phyloP scores from a whole-genome alignment of 2,113 vertebrate species.

The Leptocoma aspasia region DNA sequence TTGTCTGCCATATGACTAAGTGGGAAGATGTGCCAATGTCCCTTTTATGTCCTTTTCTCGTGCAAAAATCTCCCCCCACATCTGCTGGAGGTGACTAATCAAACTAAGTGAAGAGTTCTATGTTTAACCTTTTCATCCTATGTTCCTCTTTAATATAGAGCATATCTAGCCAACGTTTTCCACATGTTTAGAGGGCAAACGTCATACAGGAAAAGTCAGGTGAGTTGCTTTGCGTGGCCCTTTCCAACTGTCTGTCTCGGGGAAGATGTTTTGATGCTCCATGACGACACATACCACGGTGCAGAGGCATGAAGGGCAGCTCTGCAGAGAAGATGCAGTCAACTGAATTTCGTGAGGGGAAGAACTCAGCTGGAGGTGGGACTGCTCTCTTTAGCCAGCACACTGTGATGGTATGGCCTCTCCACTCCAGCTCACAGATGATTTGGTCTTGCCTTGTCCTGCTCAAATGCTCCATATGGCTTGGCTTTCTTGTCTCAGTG shows the following conservation, averaged over 20 bases:
- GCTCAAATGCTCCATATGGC: neutral
- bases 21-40: neutral
- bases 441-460: neutral
- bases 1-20: neutral
- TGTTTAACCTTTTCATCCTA: neutral
- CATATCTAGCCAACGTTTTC: neutral
- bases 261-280: neutral
- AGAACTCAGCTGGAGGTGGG: neutral
- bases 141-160: neutral
- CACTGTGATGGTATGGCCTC: neutral
- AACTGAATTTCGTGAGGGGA: neutral
- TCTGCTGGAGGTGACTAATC: neutral
- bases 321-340: neutral
- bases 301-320: neutral
- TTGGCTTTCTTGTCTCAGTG: neutral
- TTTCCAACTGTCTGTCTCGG: neutral
- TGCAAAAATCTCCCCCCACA: neutral
- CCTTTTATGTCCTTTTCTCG: neutral
- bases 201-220: neutral
- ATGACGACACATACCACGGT: fast-evolving
- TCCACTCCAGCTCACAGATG: neutral
- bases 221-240: neutral
- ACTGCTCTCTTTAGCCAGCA: neutral
- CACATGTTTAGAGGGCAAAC: neutral
- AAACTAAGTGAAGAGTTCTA: neutral